Base-by-base conservation (phyloP, 2,888 invertebrate genomes). In the Mythimna albipuncta region DNA sequence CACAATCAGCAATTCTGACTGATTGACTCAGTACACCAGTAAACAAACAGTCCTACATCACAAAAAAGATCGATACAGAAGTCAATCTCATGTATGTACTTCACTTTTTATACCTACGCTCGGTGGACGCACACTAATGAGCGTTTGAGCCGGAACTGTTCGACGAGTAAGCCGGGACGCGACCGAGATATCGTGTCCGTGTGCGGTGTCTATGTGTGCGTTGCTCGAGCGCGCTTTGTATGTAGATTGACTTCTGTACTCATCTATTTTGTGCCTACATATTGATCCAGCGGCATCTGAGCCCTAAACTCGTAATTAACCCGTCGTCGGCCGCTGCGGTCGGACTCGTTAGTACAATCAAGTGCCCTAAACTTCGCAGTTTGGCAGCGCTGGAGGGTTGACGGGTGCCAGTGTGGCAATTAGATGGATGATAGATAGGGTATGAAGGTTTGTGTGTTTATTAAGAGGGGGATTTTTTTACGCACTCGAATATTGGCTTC, bases 281-380 rank as follows among this genome's bases (percentile, higher is more conserved):
- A 71, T 82, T 41, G 74, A 68, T 68, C 44, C 19, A 6, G 21
- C 47, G 64, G 47, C 52, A 69, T 50, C 44, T n/a, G 59, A 57
- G 59, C 57, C 81, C 54, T 75, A 64, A 57, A 65, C 65, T 69
- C 21, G 69, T 75, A 79, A 82, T 79, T 77, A 84, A 75, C 72
- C 76, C 58, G 16, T 47, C 47, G 47, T 44, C 64, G 64, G 59
- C 52, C 54, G 54, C 57, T 84, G 84, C 64, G 83, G 85, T 65
- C 35, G 62, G 70, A 79, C 82, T 83, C 82, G 85, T 83, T 84
- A 83, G 82, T n/a, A 52, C 77, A 79, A 85, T 78, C 79, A 72
- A 76, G 65, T 65, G 69, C 64, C 68, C 73, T 76, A 79, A 85
- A 84, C 81, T 86, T 87, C 35, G 38, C 55, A 68, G 69, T 67